A percentile compares a stretch with the other conserved stretches of the same genome.
These are phyloP conservation scores for Chelmon rostratus DNA, from an alignment of 2,797 vertebrate genomes.

Conservation along the genomic window DNA sequence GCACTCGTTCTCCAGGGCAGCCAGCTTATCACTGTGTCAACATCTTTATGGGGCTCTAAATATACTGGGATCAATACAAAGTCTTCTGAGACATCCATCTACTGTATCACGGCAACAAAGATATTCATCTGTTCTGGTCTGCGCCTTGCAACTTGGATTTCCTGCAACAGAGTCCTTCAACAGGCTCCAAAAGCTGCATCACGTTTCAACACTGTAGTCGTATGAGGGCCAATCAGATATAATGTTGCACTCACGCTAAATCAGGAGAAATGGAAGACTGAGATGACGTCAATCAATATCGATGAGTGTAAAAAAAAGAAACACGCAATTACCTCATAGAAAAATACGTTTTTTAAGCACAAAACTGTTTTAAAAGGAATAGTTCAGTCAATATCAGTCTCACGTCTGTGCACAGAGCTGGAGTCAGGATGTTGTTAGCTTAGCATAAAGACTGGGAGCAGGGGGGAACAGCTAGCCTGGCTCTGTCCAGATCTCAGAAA, in stretches of 20 bases:
- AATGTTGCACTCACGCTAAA: conserved; percentile 9
- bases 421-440: background rate
- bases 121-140: conserved; percentile 64
- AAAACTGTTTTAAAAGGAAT: background rate
- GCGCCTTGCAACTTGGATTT: conserved; percentile 42
- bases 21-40: conserved; percentile 80
- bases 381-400: background rate
- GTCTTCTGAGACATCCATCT: conserved; percentile 74
- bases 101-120: conserved; percentile 75
- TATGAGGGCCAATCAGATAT: background rate
- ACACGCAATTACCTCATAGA: too few species aligned
- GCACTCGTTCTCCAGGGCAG: conserved; percentile 68
- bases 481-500: too few species aligned
- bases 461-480: background rate
- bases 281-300: background rate
- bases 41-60: conserved; percentile 82
- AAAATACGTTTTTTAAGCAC: background rate
- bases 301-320: background rate
- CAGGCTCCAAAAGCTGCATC: conserved; percentile 32
- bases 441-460: conserved; percentile 8
- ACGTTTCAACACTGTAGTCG: conserved; percentile 25
- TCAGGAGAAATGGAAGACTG: background rate
- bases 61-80: conserved; percentile 77
- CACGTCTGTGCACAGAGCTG: background rate
- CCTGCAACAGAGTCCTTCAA: conserved; percentile 32